Percentiles rank a stretch among this genome's conserved stretches.
phyloP scores from a whole-genome alignment of 2,797 vertebrate species.

The Sarcophilus harrisii region DNA sequence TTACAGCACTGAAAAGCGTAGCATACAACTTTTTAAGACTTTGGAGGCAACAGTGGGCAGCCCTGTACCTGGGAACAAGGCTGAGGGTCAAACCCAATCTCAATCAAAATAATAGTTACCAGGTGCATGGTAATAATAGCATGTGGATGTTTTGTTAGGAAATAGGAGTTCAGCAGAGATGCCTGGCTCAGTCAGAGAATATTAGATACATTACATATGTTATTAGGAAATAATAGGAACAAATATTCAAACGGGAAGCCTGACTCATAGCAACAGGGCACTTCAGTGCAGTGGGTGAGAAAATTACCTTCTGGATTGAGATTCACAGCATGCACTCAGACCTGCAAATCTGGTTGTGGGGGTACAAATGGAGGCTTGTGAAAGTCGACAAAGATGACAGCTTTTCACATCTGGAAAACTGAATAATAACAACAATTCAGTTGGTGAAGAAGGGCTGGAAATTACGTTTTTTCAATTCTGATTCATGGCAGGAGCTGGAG shows the following conservation, averaged over 20 bases:
- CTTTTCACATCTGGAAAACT: conserved; percentile 85
- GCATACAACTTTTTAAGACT: neutral
- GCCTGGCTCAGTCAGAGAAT: conserved; percentile 51
- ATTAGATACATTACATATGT: conserved; percentile 69
- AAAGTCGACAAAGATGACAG: conserved; percentile 82
- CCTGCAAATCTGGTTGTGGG: conserved; percentile 72
- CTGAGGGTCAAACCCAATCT: conserved; percentile 43
- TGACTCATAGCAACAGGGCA: conserved; percentile 66
- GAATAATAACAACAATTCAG: conserved; percentile 83
- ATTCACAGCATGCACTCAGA: conserved; percentile 74
- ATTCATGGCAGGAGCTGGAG: conserved; percentile 77
- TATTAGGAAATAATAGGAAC: conserved; percentile 80
- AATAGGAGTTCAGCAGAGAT: conserved; percentile 33
- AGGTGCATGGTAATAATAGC: conserved; percentile 20
- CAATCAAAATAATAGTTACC: conserved; percentile 24
- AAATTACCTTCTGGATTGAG: conserved; percentile 81
- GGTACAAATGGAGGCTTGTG: conserved; percentile 76
- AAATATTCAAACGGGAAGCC: conserved; percentile 73
- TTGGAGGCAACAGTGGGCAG: neutral
- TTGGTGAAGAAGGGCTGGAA: conserved; percentile 81
- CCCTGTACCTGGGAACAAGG: neutral
- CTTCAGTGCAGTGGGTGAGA: conserved; percentile 73
- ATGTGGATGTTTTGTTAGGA: conserved; percentile 48
- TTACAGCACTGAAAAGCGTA: neutral
- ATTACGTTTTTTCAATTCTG: conserved; percentile 81